Percentiles rank a stretch among this genome's conserved stretches.
Conservation (phyloP, 2,797 vertebrate species). For the Chelonia mydas region DNA sequence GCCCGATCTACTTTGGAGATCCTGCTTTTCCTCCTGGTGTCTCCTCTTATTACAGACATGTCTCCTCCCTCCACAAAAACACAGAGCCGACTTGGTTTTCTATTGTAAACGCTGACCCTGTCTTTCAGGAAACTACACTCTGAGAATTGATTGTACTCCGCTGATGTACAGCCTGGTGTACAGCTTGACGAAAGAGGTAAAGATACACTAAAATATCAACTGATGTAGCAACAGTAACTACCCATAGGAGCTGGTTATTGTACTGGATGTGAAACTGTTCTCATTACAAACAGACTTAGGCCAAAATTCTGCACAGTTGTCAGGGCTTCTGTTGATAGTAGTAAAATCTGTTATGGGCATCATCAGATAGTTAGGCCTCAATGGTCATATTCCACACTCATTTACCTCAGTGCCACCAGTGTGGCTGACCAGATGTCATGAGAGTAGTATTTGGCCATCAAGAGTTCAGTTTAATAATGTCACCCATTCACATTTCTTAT, state of each 20-base stretch:
- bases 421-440: neutral
- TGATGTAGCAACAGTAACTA: neutral
- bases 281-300: neutral
- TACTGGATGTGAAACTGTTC: neutral
- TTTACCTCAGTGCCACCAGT: neutral
- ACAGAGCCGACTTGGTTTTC: neutral
- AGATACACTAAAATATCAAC: neutral
- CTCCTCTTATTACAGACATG: neutral
- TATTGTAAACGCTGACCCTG: neutral
- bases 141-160: conserved; percentile 94
- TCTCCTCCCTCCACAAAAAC: neutral
- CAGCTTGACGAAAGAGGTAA: conserved; percentile 92
- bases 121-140: conserved; percentile 92
- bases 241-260: neutral
- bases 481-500: neutral
- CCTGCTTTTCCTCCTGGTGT: neutral
- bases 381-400: neutral
- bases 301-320: neutral
- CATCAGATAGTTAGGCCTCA: neutral
- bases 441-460: neutral
- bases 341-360: neutral
- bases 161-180: conserved; percentile 91
- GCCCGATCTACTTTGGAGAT: neutral
- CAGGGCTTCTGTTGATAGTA: neutral
- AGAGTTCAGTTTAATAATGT: neutral